phyloP scores from a whole-genome alignment of 2,113 vertebrate species.

The Phrynosoma blainvillii region DNA sequence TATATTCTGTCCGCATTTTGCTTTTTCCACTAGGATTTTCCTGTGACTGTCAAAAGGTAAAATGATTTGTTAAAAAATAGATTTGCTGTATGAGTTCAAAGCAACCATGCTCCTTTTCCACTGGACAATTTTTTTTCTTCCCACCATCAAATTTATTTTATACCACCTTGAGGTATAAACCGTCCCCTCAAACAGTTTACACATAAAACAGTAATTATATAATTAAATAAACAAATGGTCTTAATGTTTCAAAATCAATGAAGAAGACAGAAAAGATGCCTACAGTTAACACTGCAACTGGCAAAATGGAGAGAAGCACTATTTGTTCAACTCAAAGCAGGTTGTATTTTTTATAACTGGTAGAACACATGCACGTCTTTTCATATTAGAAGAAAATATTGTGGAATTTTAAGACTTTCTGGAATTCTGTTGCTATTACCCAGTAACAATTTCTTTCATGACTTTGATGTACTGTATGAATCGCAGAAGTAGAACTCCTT shows the following conservation, averaged over 20 bases:
- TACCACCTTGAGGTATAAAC: background rate
- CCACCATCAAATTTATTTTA: background rate
- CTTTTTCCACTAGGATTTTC: background rate
- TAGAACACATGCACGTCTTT: background rate
- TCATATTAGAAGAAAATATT: too few species aligned
- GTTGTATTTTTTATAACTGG: background rate
- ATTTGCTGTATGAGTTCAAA: background rate
- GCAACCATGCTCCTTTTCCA: background rate
- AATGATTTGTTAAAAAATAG: too few species aligned
- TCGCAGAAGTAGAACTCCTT: too few species aligned
- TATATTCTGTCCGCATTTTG: background rate
- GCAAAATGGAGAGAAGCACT: background rate
- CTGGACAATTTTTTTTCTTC: background rate
- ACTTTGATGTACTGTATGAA: too few species aligned
- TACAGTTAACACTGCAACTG: background rate
- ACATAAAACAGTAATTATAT: background rate
- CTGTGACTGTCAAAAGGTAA: too few species aligned
- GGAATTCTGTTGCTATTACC: too few species aligned
- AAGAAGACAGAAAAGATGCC: background rate
- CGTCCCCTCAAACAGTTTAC: background rate
- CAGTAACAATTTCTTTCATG: too few species aligned
- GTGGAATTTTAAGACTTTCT: too few species aligned
- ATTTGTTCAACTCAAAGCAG: background rate
- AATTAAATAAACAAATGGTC: background rate
- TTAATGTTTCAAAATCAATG: background rate